Percentiles rank a stretch among this genome's conserved stretches.
Evolutionary conservation across 2,888 invertebrate species (phyloP).

Genomic region (Lepidocyrtoides sp.): DNA sequence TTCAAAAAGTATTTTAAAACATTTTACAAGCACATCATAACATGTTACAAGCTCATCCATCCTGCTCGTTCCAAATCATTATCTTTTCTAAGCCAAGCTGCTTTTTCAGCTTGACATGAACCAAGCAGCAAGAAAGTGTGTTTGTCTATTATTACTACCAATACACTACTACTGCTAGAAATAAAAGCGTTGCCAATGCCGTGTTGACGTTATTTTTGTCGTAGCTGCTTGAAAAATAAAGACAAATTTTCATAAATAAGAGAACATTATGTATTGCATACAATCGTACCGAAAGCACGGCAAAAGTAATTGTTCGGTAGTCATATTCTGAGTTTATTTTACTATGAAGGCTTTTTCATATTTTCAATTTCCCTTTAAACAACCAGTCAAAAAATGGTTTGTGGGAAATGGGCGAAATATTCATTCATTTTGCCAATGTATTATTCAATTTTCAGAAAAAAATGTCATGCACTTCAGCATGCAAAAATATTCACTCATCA

Average conservation of each 20-base stretch:
- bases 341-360: not conserved
- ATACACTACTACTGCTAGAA: not conserved
- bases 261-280: too few relatives aligned
- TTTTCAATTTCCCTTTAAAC: not conserved
- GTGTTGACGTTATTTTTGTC: too few relatives aligned
- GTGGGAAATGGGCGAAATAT: not conserved
- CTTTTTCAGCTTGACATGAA: slow-evolving; percentile 39
- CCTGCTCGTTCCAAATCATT: slow-evolving; percentile 59
- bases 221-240: slow-evolving; percentile 3
- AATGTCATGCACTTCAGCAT: too few relatives aligned
- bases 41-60: too few relatives aligned
- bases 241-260: too few relatives aligned
- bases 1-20: not conserved
- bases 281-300: too few relatives aligned
- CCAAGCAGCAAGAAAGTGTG: slow-evolving; percentile 25
- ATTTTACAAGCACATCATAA: too few relatives aligned
- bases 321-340: too few relatives aligned
- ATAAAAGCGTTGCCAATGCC: too few relatives aligned
- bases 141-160: not conserved
- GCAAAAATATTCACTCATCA: too few relatives aligned
- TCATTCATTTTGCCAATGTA: slow-evolving; percentile 4
- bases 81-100: slow-evolving; percentile 59
- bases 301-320: too few relatives aligned
- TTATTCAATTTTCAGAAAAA: not conserved
- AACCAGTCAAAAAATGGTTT: not conserved